A percentile compares a stretch with the other conserved stretches of the same genome.
phyloP scores from a whole-genome alignment of 92 coral and sea anemone species.

The Palythoa grandiflora region DNA sequence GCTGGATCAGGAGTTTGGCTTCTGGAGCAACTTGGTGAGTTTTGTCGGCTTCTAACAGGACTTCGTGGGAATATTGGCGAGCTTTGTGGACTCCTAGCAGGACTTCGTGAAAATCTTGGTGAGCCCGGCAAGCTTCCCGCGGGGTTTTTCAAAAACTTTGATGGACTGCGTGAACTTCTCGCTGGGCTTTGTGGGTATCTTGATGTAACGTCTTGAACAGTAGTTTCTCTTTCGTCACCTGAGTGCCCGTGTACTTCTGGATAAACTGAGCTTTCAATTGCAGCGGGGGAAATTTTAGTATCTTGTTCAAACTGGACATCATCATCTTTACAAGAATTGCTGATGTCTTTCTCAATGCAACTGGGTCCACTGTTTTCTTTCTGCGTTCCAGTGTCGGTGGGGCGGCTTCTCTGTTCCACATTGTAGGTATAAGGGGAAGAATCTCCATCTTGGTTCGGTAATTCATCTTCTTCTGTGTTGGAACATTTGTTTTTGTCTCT shows the following conservation, averaged over 20 bases:
- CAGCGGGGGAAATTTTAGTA: neutral
- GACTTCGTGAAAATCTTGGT: neutral
- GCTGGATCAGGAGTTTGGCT: neutral
- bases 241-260: neutral
- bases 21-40: neutral
- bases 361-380: neutral
- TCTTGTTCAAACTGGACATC: neutral
- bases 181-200: too few species aligned
- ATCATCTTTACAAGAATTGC: neutral
- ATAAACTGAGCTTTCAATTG: neutral
- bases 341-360: neutral
- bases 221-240: neutral
- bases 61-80: neutral
- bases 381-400: neutral
- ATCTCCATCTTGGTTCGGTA: neutral
- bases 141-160: neutral
- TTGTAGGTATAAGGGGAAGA: neutral
- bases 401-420: slow-evolving; percentile 6
- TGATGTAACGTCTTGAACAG: neutral
- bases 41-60: neutral
- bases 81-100: neutral
- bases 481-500: neutral
- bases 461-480: neutral
- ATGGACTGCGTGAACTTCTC: neutral
- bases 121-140: neutral